phyloP scores from a whole-genome alignment of 1,140 invertebrate species.

The Brachionus calyciflorus region DNA sequence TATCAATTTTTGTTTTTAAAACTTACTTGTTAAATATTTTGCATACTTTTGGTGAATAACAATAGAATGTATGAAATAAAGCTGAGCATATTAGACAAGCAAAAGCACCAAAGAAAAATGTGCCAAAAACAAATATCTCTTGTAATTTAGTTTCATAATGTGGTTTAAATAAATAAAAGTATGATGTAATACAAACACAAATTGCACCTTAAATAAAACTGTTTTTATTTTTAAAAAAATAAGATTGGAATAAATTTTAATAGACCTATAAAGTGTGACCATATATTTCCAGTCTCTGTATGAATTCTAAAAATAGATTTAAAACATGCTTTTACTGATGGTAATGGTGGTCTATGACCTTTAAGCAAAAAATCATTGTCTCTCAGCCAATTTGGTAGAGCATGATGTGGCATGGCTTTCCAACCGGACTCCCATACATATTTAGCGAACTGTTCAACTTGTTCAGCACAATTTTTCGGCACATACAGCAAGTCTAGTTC shows the following conservation, averaged over 20 bases:
- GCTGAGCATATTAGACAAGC: conserved; percentile 93
- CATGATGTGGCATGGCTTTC: conserved; percentile 60
- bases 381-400: conserved; percentile 85
- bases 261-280: conserved; percentile 82
- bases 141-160: conserved; percentile 70
- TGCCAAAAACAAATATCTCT: conserved; percentile 71
- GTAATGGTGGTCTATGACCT: conserved; percentile 90
- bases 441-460: conserved; percentile 87
- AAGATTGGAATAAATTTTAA: not conserved
- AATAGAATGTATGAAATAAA: conserved; percentile 95
- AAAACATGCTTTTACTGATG: conserved; percentile 91
- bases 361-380: conserved; percentile 95
- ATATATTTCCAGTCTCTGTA: conserved; percentile 92
- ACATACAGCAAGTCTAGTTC: conserved; percentile 21
- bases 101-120: conserved; percentile 92
- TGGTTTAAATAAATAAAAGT: conserved; percentile 51
- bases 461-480: conserved; percentile 66
- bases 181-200: conserved; percentile 71
- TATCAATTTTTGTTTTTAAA: not conserved
- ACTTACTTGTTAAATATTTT: conserved; percentile 91
- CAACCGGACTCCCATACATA: conserved; percentile 78
- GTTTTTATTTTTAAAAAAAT: conserved; percentile 64
- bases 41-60: conserved; percentile 89
- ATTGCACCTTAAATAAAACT: conserved; percentile 72
- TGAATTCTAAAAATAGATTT: conserved; percentile 89